Evolutionary conservation across 2,113 vertebrate species (phyloP), one percentile per base, ranked within the genome.

Genomic region (Lutjanus erythropterus): DNA sequence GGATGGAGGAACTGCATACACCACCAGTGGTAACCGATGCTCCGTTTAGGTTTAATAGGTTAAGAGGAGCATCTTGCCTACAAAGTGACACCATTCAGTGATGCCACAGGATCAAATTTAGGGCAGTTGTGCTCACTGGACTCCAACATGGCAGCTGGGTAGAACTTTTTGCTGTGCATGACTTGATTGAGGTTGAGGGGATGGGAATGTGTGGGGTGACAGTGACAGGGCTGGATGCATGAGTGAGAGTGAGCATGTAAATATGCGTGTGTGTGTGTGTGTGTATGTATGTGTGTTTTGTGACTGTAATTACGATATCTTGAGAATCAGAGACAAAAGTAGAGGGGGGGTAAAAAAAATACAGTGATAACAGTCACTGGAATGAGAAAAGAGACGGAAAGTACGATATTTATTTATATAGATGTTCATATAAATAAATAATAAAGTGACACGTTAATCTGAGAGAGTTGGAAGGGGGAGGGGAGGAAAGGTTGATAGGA

Each of bases 71-170:
- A 65, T 67, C 66, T 67, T 68, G 68, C 33, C 73, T 62, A 55
- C 53, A 78, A 37, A 67, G 83, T 70, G 86, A 81, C 86, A 89
- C 41, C 68, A 60, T 69, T 80, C 59, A 71, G 39, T 35, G 75
- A 87, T 73, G 89, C 66, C 84, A 76, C 64, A 78, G 89, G 88
- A 89, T 89, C 94, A 90, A 92, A 93, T 90, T 93, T 92, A 93
- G 91, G 93, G 93, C 94, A 95, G 94, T 93, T 94, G 86, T 90
- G 86, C 81, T 90, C 82, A 91, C 84, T 91, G 94, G 94, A 95
- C 94, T 95, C 94, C 94, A 92, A 88, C 64, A 72, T 81, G 84
- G 84, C 42, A 37, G 80, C 66, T 76, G 74, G 84, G 81, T 65
- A 66, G 59, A 83, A 75, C 56, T 73, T 78, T n/a, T 86, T 70